These are phyloP conservation scores for Listronotus bonariensis DNA, from an alignment of 1,140 invertebrate species.

Conservation along the genomic window DNA sequence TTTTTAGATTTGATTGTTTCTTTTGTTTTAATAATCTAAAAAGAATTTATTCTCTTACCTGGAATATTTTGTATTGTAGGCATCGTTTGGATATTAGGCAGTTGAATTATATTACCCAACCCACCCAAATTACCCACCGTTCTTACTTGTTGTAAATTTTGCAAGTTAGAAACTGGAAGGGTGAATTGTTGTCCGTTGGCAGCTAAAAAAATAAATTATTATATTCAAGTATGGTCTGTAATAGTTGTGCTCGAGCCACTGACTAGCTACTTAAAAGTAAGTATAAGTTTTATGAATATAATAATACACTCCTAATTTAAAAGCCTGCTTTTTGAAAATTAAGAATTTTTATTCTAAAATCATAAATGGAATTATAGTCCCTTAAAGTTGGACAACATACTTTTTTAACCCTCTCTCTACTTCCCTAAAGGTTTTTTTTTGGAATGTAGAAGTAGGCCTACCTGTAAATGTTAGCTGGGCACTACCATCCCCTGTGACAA, in stretches of 20 bases:
- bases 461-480: constrained; percentile 36
- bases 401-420: too few relatives aligned
- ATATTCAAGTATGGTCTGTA: too few relatives aligned
- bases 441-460: constrained; percentile 2
- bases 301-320: too few relatives aligned
- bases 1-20: not conserved
- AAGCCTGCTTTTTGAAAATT: too few relatives aligned
- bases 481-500: constrained; percentile 20
- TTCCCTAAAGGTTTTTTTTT: too few relatives aligned
- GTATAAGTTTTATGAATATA: too few relatives aligned
- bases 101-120: constrained; percentile 52
- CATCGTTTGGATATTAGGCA: constrained; percentile 54
- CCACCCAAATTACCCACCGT: constrained; percentile 45
- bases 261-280: too few relatives aligned
- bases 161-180: constrained; percentile 64
- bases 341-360: too few relatives aligned
- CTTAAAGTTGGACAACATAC: too few relatives aligned
- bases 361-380: too few relatives aligned
- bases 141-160: constrained; percentile 57
- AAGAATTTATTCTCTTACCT: constrained; percentile 41
- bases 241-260: too few relatives aligned
- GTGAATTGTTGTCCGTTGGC: constrained; percentile 74
- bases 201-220: constrained; percentile 54
- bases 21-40: not conserved
- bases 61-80: constrained; percentile 56